Percentiles rank a stretch among this genome's conserved stretches.
Conservation (phyloP, 2,113 vertebrate species). For the Isurus oxyrinchus region DNA sequence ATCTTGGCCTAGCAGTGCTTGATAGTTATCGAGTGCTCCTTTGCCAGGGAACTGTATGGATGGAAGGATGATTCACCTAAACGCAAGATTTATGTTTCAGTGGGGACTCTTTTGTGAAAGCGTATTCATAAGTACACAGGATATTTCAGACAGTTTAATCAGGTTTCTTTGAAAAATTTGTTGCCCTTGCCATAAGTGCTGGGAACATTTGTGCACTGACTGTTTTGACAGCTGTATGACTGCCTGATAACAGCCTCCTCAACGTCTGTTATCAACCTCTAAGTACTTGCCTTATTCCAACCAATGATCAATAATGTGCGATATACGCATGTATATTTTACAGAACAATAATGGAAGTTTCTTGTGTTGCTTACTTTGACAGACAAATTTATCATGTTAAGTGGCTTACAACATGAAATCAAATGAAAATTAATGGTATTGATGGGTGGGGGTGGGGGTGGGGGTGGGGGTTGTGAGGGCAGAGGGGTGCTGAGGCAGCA, state of each 20-base stretch:
- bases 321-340: neutral
- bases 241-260: neutral
- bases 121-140: neutral
- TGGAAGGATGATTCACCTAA: neutral
- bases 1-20: neutral
- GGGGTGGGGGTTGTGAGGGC: no score
- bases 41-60: neutral
- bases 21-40: neutral
- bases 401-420: neutral
- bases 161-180: neutral
- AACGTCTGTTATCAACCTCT: neutral
- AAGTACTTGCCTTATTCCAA: neutral
- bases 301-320: neutral
- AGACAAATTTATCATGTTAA: conserved; percentile 3
- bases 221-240: neutral
- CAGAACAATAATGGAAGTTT: neutral
- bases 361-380: neutral
- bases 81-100: neutral
- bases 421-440: neutral
- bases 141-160: conserved; percentile 7
- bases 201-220: conserved; percentile 16
- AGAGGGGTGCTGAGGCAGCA: no score
- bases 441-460: neutral
- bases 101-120: neutral
- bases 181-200: conserved; percentile 1